Base-by-base conservation (phyloP, 2,113 vertebrate genomes). In the Notothenia rossii region DNA sequence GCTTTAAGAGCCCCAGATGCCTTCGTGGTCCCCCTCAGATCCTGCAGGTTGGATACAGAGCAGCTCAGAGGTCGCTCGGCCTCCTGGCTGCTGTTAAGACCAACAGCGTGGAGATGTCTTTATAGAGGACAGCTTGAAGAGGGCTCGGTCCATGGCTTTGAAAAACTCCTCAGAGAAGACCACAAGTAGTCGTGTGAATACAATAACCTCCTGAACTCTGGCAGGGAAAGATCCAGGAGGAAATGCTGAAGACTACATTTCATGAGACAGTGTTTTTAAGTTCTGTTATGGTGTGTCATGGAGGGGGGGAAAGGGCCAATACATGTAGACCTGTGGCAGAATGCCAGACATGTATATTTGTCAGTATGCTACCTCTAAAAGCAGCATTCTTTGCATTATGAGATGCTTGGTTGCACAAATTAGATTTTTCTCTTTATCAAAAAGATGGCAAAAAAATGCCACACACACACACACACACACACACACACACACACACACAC, bases 161-260 rank as follows among this genome's bases (percentile, higher is more conserved):
- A 89, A 77, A 79, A 18, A 56, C 55, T 79, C 58, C 81, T 7
- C 17, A 33, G 86, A 81, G 71, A 72, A 50, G 60, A 56, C 40
- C 63, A 65, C 9, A n/a, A 68, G 78, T 36, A 69, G 50, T 60
- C 53, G 61, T 51, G 55, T 56, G 69, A 72, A 40, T 60, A 80
- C 79, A 56, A 51, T 22, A 43, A 82, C 36, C 68, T 80, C 75
- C 69, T 75, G 61, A 75, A 63, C 54, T 12, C 45, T 48, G 29
- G 62, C 43, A 61, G 46, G 59, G 72, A 50, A 20, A 69, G 17
- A 55, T 65, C 18, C 10, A 29, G 71, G 62, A 10, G 33, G 69
- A 43, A 66, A 25, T 18, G 7, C 55, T 61, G 33, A 29, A 29
- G 29, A 29, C 29, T 29, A 29, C 29, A 4, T 29, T 29, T 29